Evolutionary conservation across 1,140 invertebrate species (phyloP).

Genomic region (Battus philenor): DNA sequence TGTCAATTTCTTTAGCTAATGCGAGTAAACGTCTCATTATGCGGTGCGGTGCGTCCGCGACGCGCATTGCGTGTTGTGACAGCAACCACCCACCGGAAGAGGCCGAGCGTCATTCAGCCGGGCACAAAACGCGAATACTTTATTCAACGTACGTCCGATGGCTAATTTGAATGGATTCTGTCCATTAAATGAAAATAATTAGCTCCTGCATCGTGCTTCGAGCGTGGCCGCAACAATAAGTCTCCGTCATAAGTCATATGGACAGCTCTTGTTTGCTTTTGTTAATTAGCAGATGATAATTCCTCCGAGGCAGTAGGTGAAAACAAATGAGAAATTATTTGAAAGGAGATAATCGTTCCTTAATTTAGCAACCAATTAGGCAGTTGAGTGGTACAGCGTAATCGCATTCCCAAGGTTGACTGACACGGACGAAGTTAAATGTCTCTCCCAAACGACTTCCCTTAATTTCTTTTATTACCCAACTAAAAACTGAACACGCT

Average conservation of each 20-base stretch:
- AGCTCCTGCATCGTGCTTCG: slow-evolving; percentile 39
- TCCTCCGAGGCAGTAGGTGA: too few species aligned
- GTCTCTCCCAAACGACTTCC: slow-evolving; percentile 30
- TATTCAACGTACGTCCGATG: slow-evolving; percentile 65
- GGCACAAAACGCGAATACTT: slow-evolving; percentile 71
- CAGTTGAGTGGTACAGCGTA: slow-evolving; percentile 29
- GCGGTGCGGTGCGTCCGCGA: slow-evolving; percentile 68
- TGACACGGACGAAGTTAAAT: slow-evolving; percentile 27
- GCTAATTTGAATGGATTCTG: slow-evolving; percentile 73
- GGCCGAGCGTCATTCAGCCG: slow-evolving; percentile 69
- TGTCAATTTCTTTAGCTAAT: slow-evolving; percentile 76
- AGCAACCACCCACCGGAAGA: slow-evolving; percentile 74
- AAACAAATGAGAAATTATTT: too few species aligned
- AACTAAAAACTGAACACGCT: slow-evolving; percentile 32
- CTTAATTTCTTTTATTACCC: slow-evolving; percentile 40
- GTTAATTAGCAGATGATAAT: slow-evolving; percentile 20
- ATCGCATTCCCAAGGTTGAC: slow-evolving; percentile 25
- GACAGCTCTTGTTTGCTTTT: slow-evolving; percentile 48
- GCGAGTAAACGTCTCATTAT: slow-evolving; percentile 75
- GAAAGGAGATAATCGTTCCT: background rate
- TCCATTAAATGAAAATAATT: slow-evolving; percentile 70
- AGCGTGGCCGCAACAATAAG: slow-evolving; percentile 25
- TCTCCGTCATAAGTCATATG: slow-evolving; percentile 36
- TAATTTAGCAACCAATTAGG: slow-evolving; percentile 31
- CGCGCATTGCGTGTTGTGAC: slow-evolving; percentile 73